Conservation (phyloP, 2,888 invertebrate genomes). For the Geophilus truncorum region DNA sequence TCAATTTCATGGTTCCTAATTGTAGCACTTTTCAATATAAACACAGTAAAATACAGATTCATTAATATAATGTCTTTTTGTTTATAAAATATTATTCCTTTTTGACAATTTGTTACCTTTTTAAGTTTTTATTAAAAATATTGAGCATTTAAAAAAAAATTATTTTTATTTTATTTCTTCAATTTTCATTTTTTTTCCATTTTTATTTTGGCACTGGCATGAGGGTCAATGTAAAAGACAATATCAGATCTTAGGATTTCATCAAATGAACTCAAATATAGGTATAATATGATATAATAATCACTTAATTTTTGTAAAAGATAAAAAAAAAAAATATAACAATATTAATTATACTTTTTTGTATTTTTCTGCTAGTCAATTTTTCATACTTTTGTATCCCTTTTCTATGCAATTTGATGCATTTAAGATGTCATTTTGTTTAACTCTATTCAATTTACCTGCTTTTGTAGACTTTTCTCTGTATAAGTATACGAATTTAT, state of each 20-base stretch:
- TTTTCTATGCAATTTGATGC: slow-evolving; percentile 13
- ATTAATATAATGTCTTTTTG: too few relatives aligned
- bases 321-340: too few relatives aligned
- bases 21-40: neutral
- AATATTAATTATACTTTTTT: neutral
- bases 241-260: slow-evolving; percentile 11
- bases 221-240: neutral
- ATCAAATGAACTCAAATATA: neutral
- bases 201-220: neutral
- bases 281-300: too few relatives aligned
- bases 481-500: neutral
- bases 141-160: slow-evolving; percentile 17
- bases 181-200: neutral
- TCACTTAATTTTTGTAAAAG: too few relatives aligned
- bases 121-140: slow-evolving; percentile 32
- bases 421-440: neutral
- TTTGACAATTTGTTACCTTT: slow-evolving; percentile 25
- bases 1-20: slow-evolving; percentile 25
- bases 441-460: neutral
- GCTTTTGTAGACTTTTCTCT: slow-evolving; percentile 6
- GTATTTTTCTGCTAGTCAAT: neutral
- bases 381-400: slow-evolving; percentile 21
- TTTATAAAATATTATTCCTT: slow-evolving; percentile 14
- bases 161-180: neutral
- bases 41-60: too few relatives aligned